Conservation (phyloP, 2,797 vertebrate genomes). For the Spondyliosoma cantharus region DNA sequence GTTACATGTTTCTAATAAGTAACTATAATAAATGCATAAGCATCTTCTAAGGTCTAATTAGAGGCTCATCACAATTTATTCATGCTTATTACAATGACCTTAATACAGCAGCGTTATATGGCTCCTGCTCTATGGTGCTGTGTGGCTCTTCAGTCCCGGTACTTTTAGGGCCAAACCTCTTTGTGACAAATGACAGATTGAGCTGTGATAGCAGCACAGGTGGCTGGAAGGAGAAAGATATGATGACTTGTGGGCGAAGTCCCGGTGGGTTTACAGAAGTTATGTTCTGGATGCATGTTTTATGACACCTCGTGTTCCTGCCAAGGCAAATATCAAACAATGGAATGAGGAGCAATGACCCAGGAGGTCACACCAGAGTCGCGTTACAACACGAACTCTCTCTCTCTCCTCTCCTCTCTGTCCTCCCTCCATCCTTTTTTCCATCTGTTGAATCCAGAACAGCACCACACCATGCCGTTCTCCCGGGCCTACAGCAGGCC, state of each 20-base stretch:
- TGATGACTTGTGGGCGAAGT: constrained; percentile 12
- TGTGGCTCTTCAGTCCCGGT: neutral
- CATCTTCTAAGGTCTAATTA: no score
- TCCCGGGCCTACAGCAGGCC: constrained; percentile 27
- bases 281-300: constrained; percentile 64
- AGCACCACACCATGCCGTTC: constrained; percentile 30
- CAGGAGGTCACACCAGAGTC: constrained; percentile 38
- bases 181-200: constrained; percentile 50
- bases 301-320: constrained; percentile 47
- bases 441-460: constrained; percentile 56
- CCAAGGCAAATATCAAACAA: constrained; percentile 75
- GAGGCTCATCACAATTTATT: no score
- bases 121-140: neutral
- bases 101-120: neutral
- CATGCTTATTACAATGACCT: no score
- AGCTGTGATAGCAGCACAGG: constrained; percentile 57
- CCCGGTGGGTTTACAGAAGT: constrained; percentile 36
- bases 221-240: constrained; percentile 22
- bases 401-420: neutral
- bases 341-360: constrained; percentile 46
- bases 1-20: no score
- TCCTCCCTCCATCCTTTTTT: constrained; percentile 24
- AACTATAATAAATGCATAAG: no score
- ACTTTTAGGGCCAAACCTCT: constrained; percentile 7
- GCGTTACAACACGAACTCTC: constrained; percentile 38